Percentiles rank a stretch among this genome's conserved stretches.
Evolutionary conservation across 2,888 invertebrate genomes (phyloP).

Genomic region (Labia minor): DNA sequence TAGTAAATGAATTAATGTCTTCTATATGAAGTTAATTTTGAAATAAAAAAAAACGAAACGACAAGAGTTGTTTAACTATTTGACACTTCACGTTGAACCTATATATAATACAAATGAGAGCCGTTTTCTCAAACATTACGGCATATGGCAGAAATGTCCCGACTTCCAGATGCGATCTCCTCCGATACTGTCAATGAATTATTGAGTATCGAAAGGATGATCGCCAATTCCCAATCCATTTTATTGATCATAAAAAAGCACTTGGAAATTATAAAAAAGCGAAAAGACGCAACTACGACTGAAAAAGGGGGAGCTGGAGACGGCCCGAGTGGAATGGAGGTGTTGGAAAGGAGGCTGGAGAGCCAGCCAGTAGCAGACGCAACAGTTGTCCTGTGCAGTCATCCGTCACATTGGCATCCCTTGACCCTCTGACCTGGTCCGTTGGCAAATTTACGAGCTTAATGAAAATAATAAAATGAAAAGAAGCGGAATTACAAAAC

Average conservation of each 20-base stretch:
- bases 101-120: neutral
- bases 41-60: too few relatives aligned
- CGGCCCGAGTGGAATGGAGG: neutral
- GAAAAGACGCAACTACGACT: neutral
- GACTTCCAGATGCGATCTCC: neutral
- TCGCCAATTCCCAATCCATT: constrained; percentile 1
- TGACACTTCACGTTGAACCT: too few relatives aligned
- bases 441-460: too few relatives aligned
- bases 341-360: neutral
- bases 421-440: constrained; percentile 3
- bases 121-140: neutral
- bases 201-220: neutral
- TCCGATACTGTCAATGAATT: neutral
- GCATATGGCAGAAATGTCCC: neutral
- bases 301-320: neutral
- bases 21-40: too few relatives aligned
- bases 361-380: neutral
- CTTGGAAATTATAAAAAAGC: constrained; percentile 1
- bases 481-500: too few relatives aligned
- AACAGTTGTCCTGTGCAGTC: constrained; percentile 8
- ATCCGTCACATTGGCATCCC: constrained; percentile 7
- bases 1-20: too few relatives aligned
- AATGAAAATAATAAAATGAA: too few relatives aligned
- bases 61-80: too few relatives aligned
- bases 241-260: constrained; percentile 13